Percentiles rank a stretch among this genome's conserved stretches.
Evolutionary conservation across 2,797 vertebrate genomes (phyloP).

Genomic region (Channa striata): DNA sequence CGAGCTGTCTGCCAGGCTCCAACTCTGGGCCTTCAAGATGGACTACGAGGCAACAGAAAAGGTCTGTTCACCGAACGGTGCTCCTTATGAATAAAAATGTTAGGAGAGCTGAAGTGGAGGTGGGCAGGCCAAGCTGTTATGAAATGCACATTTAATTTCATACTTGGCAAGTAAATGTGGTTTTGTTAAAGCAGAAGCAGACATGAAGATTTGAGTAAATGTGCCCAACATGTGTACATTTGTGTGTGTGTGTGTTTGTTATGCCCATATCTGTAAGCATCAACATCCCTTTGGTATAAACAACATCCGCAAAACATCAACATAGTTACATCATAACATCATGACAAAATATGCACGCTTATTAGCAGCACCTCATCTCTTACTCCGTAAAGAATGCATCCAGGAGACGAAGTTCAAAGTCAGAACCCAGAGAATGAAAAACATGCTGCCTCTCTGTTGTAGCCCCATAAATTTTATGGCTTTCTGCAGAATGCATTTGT

Average conservation of each 20-base stretch:
- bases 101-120: background rate
- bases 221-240: constrained; percentile 61
- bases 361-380: constrained; percentile 58
- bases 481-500: constrained; percentile 63
- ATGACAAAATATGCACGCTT: constrained; percentile 66
- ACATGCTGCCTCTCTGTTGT: constrained; percentile 38
- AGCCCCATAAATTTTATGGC: constrained; percentile 64
- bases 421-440: constrained; percentile 53
- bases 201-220: constrained; percentile 43
- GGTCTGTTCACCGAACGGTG: constrained; percentile 73
- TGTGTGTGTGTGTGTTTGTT: constrained; percentile 28
- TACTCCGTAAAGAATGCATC: constrained; percentile 52
- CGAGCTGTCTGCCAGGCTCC: constrained; percentile 89
- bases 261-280: constrained; percentile 31
- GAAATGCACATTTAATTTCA: constrained; percentile 7
- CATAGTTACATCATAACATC: constrained; percentile 61
- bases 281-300: constrained; percentile 60
- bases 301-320: constrained; percentile 68
- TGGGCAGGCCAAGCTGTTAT: background rate
- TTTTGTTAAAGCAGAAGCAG: constrained; percentile 48
- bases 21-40: constrained; percentile 98
- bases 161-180: constrained; percentile 3
- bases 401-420: constrained; percentile 70
- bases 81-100: background rate
- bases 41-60: constrained; percentile 96